Evolutionary conservation across 1,140 invertebrate species (phyloP), one percentile per base, ranked within the genome.

Genomic region (Drosophila jambulina): DNA sequence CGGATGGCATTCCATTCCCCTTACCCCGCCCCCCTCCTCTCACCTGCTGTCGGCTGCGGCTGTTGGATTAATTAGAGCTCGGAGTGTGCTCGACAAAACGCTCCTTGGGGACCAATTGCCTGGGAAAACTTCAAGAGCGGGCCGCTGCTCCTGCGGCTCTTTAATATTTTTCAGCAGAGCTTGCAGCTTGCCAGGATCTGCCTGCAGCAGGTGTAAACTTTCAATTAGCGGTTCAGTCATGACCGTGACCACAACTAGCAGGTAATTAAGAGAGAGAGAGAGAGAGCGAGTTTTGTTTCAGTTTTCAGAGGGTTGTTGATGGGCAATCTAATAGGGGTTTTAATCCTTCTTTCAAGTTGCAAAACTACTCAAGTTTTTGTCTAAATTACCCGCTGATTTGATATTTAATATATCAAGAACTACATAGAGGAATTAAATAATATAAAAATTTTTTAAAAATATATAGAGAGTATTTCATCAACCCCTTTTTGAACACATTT

Each of bases 41-140:
- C 17, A 53, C 38, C 60, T 42, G 43, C 43, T 49, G 48, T 45
- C 36, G 48, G 43, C 36, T 64, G 71, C 45, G 48, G 43, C 54
- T 64, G 67, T 43, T 36, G 71, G 81, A 79, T 86, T 86, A 86
- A 86, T 87, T 86, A 75, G 76, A 77, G 83, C 63, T 48, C 48
- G 42, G 49, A 23, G 36, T 10, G 70, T 61, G 64, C 69, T 59
- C 75, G 60, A 63, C 77, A 76, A 83, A 87, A 80, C 80, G 76
- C 77, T 78, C 84, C 80, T 70, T 74, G 72, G 76, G 63, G 84
- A 80, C 67, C 77, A 61, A 88, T 87, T 88, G 70, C 64, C 67
- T 45, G 49, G 62, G 42, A 46, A 46, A 71, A 87, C 59, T 81
- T 86, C 42, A 74, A 83, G 81, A 72, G 71, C 62, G 32, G 45